Evolutionary conservation across 1,140 invertebrate genomes (phyloP), one percentile per base, ranked within the genome.

Genomic region (Phortica variegata): DNA sequence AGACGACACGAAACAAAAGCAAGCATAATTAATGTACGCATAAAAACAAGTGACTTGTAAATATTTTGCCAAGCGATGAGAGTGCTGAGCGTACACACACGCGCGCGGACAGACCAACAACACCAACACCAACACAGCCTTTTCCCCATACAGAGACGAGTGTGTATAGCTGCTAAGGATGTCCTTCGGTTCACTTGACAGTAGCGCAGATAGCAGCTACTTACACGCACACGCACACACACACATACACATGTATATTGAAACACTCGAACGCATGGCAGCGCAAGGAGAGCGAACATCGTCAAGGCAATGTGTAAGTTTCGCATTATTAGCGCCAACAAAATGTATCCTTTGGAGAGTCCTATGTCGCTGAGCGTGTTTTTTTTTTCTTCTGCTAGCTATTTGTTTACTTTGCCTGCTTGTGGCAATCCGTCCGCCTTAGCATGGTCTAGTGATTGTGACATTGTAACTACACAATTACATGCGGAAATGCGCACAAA

Each of bases 1-100:
- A n/a, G 29, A 3, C n/a, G 15, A 17, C 17, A 5, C 40, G 2
- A 42, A 48, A 41, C 49, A 36, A 46, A 63, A 52, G 63, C 63
- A 65, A 65, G 63, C 60, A 68, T 68, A 68, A 68, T 68, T 68
- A 68, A 68, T 68, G 63, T 69, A 63, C 60, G 63, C 63, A 68
- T 68, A 68, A 68, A 68, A 68, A 68, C 63, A 68, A 68, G 63
- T 68, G 63, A 68, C 63, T 68, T 68, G 63, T 68, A 68, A 68
- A 68, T 68, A 68, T 68, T n/a, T n/a, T 60, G 41, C 63, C 63
- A 68, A 55, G 60, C 60, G 56, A 60, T 10, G 10, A 26, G 23
- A 26, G 23, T 26, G 10, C 23, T 26, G 5, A 26, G 23, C 23
- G 5, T n/a, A 66, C 62, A 34, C 32, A 53, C 49, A 42, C 29